Conservation (phyloP, 2,888 invertebrate species). For the Dimorphilus gyrociliatus region DNA sequence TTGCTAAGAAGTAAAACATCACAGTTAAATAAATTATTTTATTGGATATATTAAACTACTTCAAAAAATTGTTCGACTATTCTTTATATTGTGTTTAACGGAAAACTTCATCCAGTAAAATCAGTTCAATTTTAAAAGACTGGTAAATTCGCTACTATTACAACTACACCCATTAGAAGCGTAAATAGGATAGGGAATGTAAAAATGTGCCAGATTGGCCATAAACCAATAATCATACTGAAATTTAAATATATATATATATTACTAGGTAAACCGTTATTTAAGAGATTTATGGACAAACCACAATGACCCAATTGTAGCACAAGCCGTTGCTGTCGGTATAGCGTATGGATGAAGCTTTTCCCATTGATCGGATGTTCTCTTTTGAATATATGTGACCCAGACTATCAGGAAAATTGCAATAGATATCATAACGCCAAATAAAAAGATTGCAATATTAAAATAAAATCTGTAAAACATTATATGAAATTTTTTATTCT, state of each 20-base stretch:
- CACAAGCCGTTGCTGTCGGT: constrained; percentile 31
- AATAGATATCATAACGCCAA: constrained; percentile 20
- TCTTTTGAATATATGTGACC: constrained; percentile 24
- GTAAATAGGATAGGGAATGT: constrained; percentile 28
- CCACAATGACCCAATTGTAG: constrained; percentile 27
- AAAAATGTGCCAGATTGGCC: constrained; percentile 33
- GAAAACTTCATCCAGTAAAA: too few relatives aligned
- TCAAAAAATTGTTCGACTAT: too few relatives aligned
- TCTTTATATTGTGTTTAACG: too few relatives aligned
- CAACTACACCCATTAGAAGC: constrained; percentile 32
- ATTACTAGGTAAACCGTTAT: neutral
- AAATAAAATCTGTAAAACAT: constrained; percentile 30
- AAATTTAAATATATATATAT: too few relatives aligned
- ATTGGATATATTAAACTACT: too few relatives aligned
- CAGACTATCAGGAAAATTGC: constrained; percentile 28
- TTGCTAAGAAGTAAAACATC: too few relatives aligned
- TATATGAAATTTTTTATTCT: too few relatives aligned
- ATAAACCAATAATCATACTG: constrained; percentile 30
- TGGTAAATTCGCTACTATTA: constrained; percentile 28
- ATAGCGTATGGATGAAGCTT: constrained; percentile 26
- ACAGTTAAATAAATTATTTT: too few relatives aligned
- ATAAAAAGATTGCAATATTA: constrained; percentile 20
- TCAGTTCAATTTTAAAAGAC: too few relatives aligned
- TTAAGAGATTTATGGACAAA: too few relatives aligned
- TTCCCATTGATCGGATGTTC: constrained; percentile 32